Base-by-base conservation (phyloP, 2,113 vertebrate genomes). In the Erythrolamprus reginae region DNA sequence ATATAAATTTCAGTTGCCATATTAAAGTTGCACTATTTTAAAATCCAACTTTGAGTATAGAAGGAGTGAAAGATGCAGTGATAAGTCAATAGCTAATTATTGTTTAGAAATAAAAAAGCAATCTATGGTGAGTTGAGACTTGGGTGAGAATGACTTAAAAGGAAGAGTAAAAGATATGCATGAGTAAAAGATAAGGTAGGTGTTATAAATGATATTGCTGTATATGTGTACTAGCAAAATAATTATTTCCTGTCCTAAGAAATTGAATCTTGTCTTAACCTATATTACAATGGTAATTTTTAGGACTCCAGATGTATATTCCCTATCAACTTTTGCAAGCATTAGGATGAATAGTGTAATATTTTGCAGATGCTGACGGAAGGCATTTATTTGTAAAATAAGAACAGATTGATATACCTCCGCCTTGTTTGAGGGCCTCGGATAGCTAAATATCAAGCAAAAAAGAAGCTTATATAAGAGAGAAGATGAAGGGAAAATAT, bases 91-190 rank as follows among this genome's bases (percentile, higher is more conserved):
- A 85, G 1, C 3, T 61, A 61, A 28, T 61, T 61, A 23, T 88
- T 92, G 89, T 90, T 94, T 93, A 93, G 52, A 47, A 42, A 33
- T 24, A 89, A 89, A 58, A 45, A 61, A 56, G 82, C 89, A 45
- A 88, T 55, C 33, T 50, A n/a, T 58, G 55, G 9, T 50, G 83
- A 50, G 83, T 48, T 19, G 45, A 28, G 83, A 47, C 26, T 61
- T 61, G 24, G 10, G 83, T 15, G 48, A n/a, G 48, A 53, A 2
- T 86, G 17, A 48, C 45, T 26, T 2, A 86, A 86, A 86, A 55
- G 51, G 51, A 33, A 38, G 23, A 53, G 21, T 86, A 87, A 87
- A 87, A 56, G 53, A 24, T 87, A 53, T 24, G 52, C 83, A 9
- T 38, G n/a, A 13, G 50, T 50, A 50, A 50, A 65, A n/a, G n/a